Evolutionary conservation across 1,140 invertebrate species (phyloP).

Genomic region (Papilio aristodemus): DNA sequence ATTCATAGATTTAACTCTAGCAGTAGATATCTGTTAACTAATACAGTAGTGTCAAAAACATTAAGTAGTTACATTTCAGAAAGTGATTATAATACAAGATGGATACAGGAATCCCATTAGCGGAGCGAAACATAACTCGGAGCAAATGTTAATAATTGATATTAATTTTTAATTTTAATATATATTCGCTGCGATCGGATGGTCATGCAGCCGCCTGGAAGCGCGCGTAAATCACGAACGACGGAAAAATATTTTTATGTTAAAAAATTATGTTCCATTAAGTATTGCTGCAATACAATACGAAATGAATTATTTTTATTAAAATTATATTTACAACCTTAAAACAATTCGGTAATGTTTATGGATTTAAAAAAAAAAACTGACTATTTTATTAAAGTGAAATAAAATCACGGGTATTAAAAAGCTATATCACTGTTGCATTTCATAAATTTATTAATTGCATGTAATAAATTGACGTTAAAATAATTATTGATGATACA

Average conservation of each 20-base stretch:
- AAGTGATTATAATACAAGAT: background rate
- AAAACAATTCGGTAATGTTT: slow-evolving; percentile 12
- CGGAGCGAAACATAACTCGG: background rate
- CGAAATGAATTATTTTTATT: background rate
- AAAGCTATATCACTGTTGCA: too few relatives aligned
- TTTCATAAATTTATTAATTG: too few relatives aligned
- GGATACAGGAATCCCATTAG: background rate
- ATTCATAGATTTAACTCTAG: too few relatives aligned
- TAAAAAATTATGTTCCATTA: slow-evolving; percentile 19
- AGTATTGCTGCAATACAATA: background rate
- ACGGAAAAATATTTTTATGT: slow-evolving; percentile 15
- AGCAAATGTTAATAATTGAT: slow-evolving; percentile 2
- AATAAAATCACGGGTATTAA: too few relatives aligned
- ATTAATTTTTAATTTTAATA: slow-evolving; percentile 19
- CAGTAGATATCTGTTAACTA: too few relatives aligned
- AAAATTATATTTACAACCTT: background rate
- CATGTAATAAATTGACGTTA: too few relatives aligned
- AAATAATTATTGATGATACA: too few relatives aligned
- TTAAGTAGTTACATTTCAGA: too few relatives aligned
- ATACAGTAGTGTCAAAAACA: too few relatives aligned
- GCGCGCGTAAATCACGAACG: background rate
- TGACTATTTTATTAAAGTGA: too few relatives aligned
- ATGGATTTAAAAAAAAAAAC: slow-evolving; percentile 32
- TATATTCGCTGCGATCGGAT: background rate
- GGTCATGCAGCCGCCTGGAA: background rate